Base-by-base conservation (phyloP, 2,797 vertebrate species). In the Pelodytes ibericus region DNA sequence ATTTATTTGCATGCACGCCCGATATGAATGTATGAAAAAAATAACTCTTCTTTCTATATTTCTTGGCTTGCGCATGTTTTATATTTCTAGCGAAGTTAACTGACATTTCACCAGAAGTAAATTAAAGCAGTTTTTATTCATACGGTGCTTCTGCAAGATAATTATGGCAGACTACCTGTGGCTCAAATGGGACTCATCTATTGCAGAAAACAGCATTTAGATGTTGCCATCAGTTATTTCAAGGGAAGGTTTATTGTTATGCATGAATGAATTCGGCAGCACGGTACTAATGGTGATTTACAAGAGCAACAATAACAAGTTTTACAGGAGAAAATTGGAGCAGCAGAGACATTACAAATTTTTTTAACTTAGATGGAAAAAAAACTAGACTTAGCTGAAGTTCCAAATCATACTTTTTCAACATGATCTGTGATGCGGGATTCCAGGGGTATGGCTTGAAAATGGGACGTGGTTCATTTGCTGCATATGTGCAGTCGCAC, bases 191-290 rank as follows among this genome's bases (percentile, higher is more conserved):
- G 74, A 56, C 65, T 75, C 64, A 68, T 68, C 64, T 60, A 25
- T 51, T 36, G 57, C 58, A 69, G 65, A 44, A 60, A 53, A 56
- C 18, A 69, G 58, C 65, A 69, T 61, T 76, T 76, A 70, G 36
- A 64, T 76, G 62, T 64, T 76, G 62, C 63, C 41, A 70, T 76
- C 74, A 36, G 47, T 64, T 76, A 63, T 71, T 75, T 57, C 49
- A 75, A 26, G 47, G 66, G 41, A 75, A 69, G 64, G 41, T 75
- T 75, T 76, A 71, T 76, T 76, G 67, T 76, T 76, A 76, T 76
- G 74, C 74, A 76, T 71, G 74, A 76, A 57, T 20, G 33, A 57
- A 64, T 64, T 56, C 47, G 59, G 62, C 66, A 71, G 25, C 44
- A 16, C 10, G 26, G 47, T 71, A 70, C 67, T 76, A 71, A 70